Conservation (phyloP, 92 coral and sea anemone species). For the Epizoanthus illoricatus region DNA sequence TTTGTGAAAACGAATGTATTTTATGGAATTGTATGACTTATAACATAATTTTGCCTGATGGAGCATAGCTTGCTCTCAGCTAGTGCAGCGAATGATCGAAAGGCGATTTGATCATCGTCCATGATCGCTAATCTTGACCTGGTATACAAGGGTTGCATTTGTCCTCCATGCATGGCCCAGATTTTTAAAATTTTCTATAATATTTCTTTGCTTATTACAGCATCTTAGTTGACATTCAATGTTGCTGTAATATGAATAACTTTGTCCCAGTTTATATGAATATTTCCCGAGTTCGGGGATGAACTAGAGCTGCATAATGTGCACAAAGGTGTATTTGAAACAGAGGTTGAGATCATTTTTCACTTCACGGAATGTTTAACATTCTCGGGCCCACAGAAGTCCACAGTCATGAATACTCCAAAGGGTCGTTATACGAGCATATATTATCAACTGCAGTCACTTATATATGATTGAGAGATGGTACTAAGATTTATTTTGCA, state of each 20-base stretch:
- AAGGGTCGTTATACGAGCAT: background rate
- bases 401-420: background rate
- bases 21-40: background rate
- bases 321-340: conserved; percentile 34
- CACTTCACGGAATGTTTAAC: conserved; percentile 27
- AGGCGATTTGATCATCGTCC: conserved; percentile 14
- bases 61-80: background rate
- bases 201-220: background rate
- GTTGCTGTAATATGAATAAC: background rate
- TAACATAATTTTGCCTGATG: background rate
- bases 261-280: background rate
- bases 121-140: conserved; percentile 7
- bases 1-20: background rate
- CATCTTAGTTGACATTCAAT: background rate
- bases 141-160: conserved; percentile 1
- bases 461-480: background rate
- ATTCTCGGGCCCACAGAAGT: conserved; percentile 12
- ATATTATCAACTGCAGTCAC: background rate
- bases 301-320: background rate
- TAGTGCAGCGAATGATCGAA: conserved; percentile 3
- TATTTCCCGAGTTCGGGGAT: background rate
- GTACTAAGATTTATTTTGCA: background rate
- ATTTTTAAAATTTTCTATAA: background rate
- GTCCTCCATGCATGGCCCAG: background rate
- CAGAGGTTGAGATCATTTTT: conserved; percentile 31